Base-by-base conservation (phyloP, 2,888 invertebrate genomes). In the Sepiola atlantica region DNA sequence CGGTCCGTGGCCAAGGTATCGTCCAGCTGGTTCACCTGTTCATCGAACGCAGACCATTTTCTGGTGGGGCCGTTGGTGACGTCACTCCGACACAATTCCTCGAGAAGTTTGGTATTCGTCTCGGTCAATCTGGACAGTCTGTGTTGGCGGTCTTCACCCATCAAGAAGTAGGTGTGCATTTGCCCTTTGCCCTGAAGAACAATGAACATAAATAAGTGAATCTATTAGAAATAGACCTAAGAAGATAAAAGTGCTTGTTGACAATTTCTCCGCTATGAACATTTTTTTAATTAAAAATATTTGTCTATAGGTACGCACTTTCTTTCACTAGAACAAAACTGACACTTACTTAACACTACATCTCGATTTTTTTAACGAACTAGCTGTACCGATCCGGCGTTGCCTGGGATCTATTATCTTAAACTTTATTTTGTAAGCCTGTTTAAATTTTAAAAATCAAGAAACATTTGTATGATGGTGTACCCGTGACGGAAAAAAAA, bases 111-210 rank as follows among this genome's bases (percentile, higher is more conserved):
- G 18, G 45, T 92, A 10, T 55, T n/a, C 20, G 54, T 55, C 32
- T 92, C 20, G 20, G 45, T 90, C 1, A 95, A 92, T 91, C 96
- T 91, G 18, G 92, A 94, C 21, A 54, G 93, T 32, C 96, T 94
- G 0, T 95, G 94, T 35, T 94, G 55, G n/a, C 94, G 94, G 94
- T 97, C 96, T 95, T 97, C 97, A 6, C 96, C 96, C 6, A 95
- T 94, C 93, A 97, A 95, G 96, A 97, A 97, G 95, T 97, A 97
- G 0, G 97, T 97, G 94, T 97, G 96, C 95, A 97, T 96, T 91
- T 96, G 96, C 10, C 97, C 97, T 95, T 97, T 97, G 35, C 97
- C 97, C 97, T 97, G 95, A 8, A 95, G 95, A 54, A 77, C 14
- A 18, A 24, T 24, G 18, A 61, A 28, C 45, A 45, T 8, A 45